A percentile compares a stretch with the other conserved stretches of the same genome.
Evolutionary conservation across 2,113 vertebrate species (phyloP).

Genomic region (Meleagris gallopavo): DNA sequence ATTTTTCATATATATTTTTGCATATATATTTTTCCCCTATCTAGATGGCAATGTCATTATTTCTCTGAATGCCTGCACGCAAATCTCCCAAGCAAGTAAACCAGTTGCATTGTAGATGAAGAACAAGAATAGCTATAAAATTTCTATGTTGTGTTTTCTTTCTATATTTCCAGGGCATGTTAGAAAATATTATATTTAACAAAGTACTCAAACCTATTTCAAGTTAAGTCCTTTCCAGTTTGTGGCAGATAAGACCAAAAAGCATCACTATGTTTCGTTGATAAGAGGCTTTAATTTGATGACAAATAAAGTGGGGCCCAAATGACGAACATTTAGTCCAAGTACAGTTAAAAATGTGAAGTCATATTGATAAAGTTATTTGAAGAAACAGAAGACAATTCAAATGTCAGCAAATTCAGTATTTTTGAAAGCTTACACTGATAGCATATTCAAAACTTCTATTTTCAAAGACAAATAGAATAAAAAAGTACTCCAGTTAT

Average conservation of each 20-base stretch:
- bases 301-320: not conserved
- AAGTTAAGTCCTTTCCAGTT: not conserved
- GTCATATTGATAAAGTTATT: not conserved
- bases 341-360: not conserved
- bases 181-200: not conserved
- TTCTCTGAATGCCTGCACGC: not conserved
- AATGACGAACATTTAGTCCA: not conserved
- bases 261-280: not conserved
- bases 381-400: not conserved
- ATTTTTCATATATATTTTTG: not conserved
- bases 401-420: not conserved
- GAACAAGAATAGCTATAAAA: not conserved
- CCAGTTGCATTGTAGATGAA: not conserved
- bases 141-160: not conserved
- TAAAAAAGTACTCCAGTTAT: not conserved
- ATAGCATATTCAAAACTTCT: not conserved
- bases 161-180: not conserved
- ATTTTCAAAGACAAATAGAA: not conserved
- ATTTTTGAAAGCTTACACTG: not conserved
- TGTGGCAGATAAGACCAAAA: not conserved
- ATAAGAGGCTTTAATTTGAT: not conserved
- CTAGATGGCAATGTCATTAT: not conserved
- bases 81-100: not conserved
- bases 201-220: not conserved
- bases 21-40: not conserved